Conservation (phyloP, 2,113 vertebrate genomes). For the Chaenocephalus aceratus region DNA sequence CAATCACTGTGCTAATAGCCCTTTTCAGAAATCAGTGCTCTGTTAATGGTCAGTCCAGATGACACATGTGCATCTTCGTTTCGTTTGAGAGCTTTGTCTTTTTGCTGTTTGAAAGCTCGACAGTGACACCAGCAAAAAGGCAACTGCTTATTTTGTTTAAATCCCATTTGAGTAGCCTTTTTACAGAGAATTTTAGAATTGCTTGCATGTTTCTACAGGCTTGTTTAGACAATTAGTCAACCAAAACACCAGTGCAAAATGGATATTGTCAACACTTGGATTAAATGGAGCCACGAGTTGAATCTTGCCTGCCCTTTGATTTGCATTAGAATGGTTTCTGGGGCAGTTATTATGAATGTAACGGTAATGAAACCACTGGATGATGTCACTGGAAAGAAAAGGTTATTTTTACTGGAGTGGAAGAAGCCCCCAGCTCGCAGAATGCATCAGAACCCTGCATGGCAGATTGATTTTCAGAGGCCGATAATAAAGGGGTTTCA, state of each 20-base stretch:
- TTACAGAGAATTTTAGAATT: background rate
- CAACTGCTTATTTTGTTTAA: background rate
- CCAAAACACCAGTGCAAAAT: background rate
- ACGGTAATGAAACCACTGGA: constrained; percentile 41
- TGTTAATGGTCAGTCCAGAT: constrained; percentile 35
- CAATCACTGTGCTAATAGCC: constrained; percentile 64
- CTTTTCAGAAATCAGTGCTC: constrained; percentile 8
- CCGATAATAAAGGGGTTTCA: constrained; percentile 65
- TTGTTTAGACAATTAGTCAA: constrained; percentile 32
- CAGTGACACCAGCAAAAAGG: background rate
- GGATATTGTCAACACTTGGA: constrained; percentile 25
- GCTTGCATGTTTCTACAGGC: constrained; percentile 27
- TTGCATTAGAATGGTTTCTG: constrained; percentile 47
- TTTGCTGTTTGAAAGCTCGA: background rate
- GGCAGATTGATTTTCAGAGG: constrained; percentile 56
- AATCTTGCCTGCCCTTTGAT: constrained; percentile 39
- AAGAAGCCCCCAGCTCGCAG: constrained; percentile 22
- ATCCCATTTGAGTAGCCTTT: background rate
- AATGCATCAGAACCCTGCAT: constrained; percentile 53
- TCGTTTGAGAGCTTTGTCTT: constrained; percentile 1
- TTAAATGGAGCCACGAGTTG: constrained; percentile 38
- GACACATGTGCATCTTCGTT: constrained; percentile 20
- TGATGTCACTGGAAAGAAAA: constrained; percentile 72
- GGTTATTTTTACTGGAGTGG: constrained; percentile 46
- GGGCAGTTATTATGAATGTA: constrained; percentile 34